Base-by-base conservation (phyloP, 2,113 vertebrate species). In the Phylloscopus whistleri region DNA sequence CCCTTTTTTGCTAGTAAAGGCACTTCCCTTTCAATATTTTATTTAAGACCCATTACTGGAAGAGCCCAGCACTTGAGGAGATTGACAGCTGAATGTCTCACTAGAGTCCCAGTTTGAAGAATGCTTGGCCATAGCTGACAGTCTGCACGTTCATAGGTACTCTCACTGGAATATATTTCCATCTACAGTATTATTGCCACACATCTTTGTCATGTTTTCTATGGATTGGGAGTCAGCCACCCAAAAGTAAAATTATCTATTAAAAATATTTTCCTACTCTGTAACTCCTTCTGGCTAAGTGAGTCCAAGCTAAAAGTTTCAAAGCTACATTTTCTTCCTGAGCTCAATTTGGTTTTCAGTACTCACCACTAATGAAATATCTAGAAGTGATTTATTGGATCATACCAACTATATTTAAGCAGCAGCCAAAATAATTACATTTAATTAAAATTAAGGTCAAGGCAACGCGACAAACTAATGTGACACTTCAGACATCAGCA, bases 361-460 rank as follows among this genome's bases (percentile, higher is more conserved):
- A 66, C 56, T 88, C 63, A 81, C 55, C 56, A 66, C 67, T 93
- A 95, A 95, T 91, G 72, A 87, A 96, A 95, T 87, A 94, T 43
- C 51, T 72, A 84, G 90, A 96, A 85, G 80, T 91, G 52, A 96
- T 95, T 97, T 96, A 93, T 83, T 89, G 62, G 28, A 90, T 94
- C 31, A 76, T 58, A 96, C 30, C 16, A 66, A 77, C 39, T 24
- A 82, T 90, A 94, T 84, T 97, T 95, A 95, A 96, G 63, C 64
- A 84, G 44, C 69, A 95, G 60, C 44, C 55, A 90, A 95, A 95
- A 96, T 35, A 94, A 84, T 96, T 95, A 59, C 49, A 79, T 89
- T 95, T 96, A 89, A 93, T 90, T 96, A 96, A 94, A 96, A 95
- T 84, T 94, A 94, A 95, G 86, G 53, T 92, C 82, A 91, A 90